Evolutionary conservation across 2,797 vertebrate genomes (phyloP).

Genomic region (Pelochelys cantorii): DNA sequence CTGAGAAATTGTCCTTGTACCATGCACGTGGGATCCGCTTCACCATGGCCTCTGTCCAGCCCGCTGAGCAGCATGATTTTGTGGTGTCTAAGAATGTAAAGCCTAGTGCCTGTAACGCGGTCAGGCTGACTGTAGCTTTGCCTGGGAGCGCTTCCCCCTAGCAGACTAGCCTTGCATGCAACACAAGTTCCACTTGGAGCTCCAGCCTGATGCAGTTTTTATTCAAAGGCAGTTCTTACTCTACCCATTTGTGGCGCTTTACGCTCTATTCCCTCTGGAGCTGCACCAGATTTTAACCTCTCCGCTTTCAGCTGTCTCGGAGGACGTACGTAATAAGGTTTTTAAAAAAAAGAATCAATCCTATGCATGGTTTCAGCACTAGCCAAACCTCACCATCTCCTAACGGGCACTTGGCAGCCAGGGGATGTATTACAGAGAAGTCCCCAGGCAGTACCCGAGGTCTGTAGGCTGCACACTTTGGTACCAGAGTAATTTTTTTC

Average conservation of each 20-base stretch:
- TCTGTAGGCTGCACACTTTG: constrained; percentile 84
- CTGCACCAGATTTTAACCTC: constrained; percentile 67
- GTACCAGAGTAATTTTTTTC: constrained; percentile 83
- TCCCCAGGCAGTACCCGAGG: constrained; percentile 85
- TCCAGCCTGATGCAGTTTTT: constrained; percentile 52
- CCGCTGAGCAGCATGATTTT: constrained; percentile 62
- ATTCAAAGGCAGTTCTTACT: constrained; percentile 65
- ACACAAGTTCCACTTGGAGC: constrained; percentile 69
- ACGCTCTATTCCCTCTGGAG: constrained; percentile 62
- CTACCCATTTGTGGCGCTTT: constrained; percentile 71
- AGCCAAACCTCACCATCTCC: constrained; percentile 81
- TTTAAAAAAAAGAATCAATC: constrained; percentile 78
- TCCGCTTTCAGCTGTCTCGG: constrained; percentile 64
- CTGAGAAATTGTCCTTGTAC: constrained; percentile 66
- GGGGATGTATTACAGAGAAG: constrained; percentile 89
- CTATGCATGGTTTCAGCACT: constrained; percentile 87
- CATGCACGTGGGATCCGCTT: constrained; percentile 66
- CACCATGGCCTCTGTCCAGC: constrained; percentile 63
- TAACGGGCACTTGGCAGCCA: constrained; percentile 84
- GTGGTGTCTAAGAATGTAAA: constrained; percentile 69
- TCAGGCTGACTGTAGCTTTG: constrained; percentile 66
- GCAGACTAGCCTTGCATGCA: constrained; percentile 71
- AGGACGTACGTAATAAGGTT: constrained; percentile 82
- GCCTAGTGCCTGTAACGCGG: constrained; percentile 38
- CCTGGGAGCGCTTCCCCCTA: constrained; percentile 59